A percentile compares a stretch with the other conserved stretches of the same genome.
These are phyloP conservation scores for Phyllotreta cruciferae DNA, from an alignment of 2,888 invertebrate species.

Conservation along the genomic window DNA sequence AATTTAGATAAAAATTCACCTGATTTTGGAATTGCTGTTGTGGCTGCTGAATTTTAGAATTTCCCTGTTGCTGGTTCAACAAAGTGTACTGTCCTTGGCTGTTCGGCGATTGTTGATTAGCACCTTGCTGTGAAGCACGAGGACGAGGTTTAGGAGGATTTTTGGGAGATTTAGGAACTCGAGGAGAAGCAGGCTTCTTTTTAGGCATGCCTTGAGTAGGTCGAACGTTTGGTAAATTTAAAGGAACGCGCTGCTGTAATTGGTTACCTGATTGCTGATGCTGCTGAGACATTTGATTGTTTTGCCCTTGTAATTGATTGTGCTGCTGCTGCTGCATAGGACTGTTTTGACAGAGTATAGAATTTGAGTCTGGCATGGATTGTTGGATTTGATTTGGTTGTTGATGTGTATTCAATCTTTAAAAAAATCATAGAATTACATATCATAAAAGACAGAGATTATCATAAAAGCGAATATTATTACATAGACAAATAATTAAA, in stretches of 20 bases:
- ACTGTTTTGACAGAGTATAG: background rate
- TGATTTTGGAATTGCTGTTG: constrained; percentile 30
- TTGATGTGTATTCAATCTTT: constrained; percentile 3
- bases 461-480: background rate
- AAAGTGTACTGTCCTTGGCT: constrained; percentile 35
- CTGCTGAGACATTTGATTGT: background rate
- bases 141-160: constrained; percentile 5
- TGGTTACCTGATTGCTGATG: constrained; percentile 4
- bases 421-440: constrained; percentile 4
- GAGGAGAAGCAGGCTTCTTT: constrained; percentile 10
- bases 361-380: constrained; percentile 3
- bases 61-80: constrained; percentile 35
- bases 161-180: constrained; percentile 4
- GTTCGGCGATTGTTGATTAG: constrained; percentile 32
- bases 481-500: background rate
- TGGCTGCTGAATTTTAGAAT: constrained; percentile 24
- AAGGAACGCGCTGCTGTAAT: constrained; percentile 14
- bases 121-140: constrained; percentile 5
- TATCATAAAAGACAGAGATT: background rate
- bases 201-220: constrained; percentile 13
- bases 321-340: constrained; percentile 16
- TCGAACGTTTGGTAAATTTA: constrained; percentile 2
- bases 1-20: constrained; percentile 19
- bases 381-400: constrained; percentile 17
- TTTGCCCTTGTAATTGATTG: background rate